Base-by-base conservation (phyloP, 2,113 vertebrate species). In the Misgurnus mizolepis region DNA sequence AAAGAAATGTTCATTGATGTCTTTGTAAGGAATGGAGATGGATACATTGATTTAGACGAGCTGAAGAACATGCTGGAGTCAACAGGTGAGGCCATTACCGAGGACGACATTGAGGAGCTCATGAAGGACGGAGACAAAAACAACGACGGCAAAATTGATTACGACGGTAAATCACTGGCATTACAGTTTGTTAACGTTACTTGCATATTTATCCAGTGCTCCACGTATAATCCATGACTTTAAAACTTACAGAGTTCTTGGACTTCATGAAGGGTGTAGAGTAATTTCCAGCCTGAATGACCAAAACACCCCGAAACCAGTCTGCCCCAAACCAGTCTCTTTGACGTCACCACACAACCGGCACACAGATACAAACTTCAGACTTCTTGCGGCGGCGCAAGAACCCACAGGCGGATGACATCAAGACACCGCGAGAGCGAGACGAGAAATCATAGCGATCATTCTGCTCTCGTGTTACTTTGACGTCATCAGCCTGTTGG, bases 71-170 rank as follows among this genome's bases (percentile, higher is more conserved):
- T 94, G 93, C 87, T 94, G 72, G 90, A 90, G 45, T 90, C 90
- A 2, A 94, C 93, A 60, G 93, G 93, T n/a, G 93, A 94, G 81
- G 49, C 88, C 75, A 93, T 94, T 76, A 93, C 92, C 1, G 92
- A 93, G 81, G 93, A 94, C 8, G 93, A 94, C 82, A 93, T 94
- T 0, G 92, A 94, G 72, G 93, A 93, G 69, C 87, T 94, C 73
- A 94, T 94, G 93, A 94, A 92, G 79, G 93, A 94, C 18, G 93
- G 93, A 27, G 93, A 94, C 86, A 94, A 93, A 84, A 94, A 94
- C 88, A 94, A 94, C 8, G 93, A 94, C n/a, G 93, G 93, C 40
- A 93, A 89, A 85, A 94, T 94, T 49, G 93, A 94, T 85, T 94
- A 94, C 83, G 93, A 94, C 0, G 93, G 93, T 94, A 89, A 12